These are phyloP conservation scores for Ctenodactylus gundi DNA, from an alignment of 2,113 vertebrate genomes.

Conservation along the genomic window DNA sequence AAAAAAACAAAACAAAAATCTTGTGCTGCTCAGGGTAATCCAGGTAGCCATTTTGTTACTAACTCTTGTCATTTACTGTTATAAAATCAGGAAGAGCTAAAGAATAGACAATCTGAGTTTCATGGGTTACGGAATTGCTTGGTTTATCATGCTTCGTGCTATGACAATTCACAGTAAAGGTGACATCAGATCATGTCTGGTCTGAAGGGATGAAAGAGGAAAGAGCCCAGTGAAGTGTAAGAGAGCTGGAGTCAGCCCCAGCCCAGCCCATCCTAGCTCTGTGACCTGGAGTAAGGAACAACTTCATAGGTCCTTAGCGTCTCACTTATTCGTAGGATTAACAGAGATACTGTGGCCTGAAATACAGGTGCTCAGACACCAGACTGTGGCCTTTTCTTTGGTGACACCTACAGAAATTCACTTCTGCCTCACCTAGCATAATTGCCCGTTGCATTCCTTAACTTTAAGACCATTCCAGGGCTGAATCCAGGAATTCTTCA, in stretches of 20 bases:
- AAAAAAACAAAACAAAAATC: neutral
- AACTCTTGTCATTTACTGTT: neutral
- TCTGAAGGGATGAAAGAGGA: no score
- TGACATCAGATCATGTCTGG: fast-evolving
- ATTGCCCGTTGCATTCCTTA: neutral
- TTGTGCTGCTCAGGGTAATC: neutral
- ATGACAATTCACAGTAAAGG: neutral
- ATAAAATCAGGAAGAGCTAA: neutral
- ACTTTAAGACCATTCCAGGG: neutral
- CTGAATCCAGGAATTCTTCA: neutral
- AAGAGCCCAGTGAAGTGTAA: neutral
- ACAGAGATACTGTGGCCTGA: neutral
- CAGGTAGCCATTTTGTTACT: neutral
- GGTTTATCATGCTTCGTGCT: no score
- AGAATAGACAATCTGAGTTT: neutral
- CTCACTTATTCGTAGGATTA: neutral
- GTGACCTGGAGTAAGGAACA: neutral
- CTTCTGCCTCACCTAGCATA: neutral
- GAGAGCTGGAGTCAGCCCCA: neutral
- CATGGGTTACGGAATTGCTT: neutral
- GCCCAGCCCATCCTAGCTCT: neutral
- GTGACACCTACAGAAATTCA: neutral
- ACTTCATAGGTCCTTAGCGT: neutral
- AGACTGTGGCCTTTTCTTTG: neutral
- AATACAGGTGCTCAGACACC: neutral